Base-by-base conservation (phyloP, 2,113 vertebrate species). In the Mionectes macconnelli region DNA sequence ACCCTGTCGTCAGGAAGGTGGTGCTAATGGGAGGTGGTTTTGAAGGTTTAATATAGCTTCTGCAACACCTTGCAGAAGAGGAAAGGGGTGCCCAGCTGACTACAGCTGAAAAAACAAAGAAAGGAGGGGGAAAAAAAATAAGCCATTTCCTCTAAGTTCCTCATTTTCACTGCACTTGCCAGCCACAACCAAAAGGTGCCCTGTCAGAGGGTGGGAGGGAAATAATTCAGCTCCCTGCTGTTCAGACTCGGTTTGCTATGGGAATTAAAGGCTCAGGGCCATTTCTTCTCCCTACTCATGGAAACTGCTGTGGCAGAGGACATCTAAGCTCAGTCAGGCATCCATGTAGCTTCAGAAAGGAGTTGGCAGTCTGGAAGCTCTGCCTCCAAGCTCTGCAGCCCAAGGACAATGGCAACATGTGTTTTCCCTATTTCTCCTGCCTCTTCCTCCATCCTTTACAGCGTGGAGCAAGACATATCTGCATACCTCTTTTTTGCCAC, bases 71-170 rank as follows among this genome's bases (percentile, higher is more conserved):
- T 84, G 74, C 84, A 90, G 88, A 77, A 93, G 39, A 96, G 94
- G 94, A 96, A 96, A 93, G 56, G 52, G 89, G 80, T 96, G 93
- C 92, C 89, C 80, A 84, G 44, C 64, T 95, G 59, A 22, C 50
- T 79, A 52, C 94, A 95, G 93, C 91, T 94, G 92, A 93, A 96
- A 93, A 96, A 97, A 93, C 92, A 94, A 86, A 73, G 76, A 81
- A 92, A 66, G 39, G 50, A 85, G 90, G 4, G 67, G 79, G 59
- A 39, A 53, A 67, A 59, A 91, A 94, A 89, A 81, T 8, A 77
- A 92, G 59, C 13, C 30, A 4, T 93, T 97, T 97, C 95, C 95
- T 97, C 68, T 2, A 2, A 93, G 93, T 86, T 97, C 68, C 68
- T 89, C 63, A 7, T 83, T 95, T 96, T 90, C 72, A 39, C 72